Percentiles rank a stretch among this genome's conserved stretches.
Conservation (phyloP, 2,888 invertebrate genomes). For the Iselma pallidipennis region DNA sequence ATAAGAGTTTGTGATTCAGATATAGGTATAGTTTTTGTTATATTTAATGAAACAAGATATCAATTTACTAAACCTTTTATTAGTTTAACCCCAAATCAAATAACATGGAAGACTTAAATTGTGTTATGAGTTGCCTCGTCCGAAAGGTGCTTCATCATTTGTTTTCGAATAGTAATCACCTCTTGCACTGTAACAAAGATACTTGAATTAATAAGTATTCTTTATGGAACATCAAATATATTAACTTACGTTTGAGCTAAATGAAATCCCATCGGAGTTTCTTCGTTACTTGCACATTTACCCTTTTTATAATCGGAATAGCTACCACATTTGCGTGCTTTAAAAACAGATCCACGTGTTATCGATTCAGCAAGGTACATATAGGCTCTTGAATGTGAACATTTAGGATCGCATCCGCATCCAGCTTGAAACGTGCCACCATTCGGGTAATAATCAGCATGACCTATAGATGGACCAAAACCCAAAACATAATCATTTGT, state of each 20-base stretch:
- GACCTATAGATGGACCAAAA: constrained; percentile 38
- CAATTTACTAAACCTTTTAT: no score
- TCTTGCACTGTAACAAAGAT: constrained; percentile 45
- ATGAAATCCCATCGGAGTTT: constrained; percentile 26
- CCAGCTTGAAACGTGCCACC: constrained; percentile 50
- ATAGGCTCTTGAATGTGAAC: constrained; percentile 56
- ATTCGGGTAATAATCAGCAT: constrained; percentile 51
- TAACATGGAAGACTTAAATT: no score
- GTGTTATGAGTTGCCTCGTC: no score
- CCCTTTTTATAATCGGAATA: constrained; percentile 21
- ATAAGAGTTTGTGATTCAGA: no score
- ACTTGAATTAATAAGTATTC: neutral
- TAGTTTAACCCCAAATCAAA: no score
- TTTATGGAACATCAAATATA: no score
- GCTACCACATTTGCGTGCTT: constrained; percentile 22
- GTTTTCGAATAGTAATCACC: constrained; percentile 69
- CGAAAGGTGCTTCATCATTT: constrained; percentile 58
- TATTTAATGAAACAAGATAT: no score
- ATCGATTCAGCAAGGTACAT: constrained; percentile 56
- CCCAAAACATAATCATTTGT: constrained; percentile 39
- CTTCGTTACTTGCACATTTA: constrained; percentile 24
- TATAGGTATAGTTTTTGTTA: no score
- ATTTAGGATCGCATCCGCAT: constrained; percentile 47
- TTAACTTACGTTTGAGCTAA: constrained; percentile 22
- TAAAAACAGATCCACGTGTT: constrained; percentile 19